Evolutionary conservation across 1,140 invertebrate species (phyloP), one percentile per base, ranked within the genome.

Genomic region (Danaus melanippus): DNA sequence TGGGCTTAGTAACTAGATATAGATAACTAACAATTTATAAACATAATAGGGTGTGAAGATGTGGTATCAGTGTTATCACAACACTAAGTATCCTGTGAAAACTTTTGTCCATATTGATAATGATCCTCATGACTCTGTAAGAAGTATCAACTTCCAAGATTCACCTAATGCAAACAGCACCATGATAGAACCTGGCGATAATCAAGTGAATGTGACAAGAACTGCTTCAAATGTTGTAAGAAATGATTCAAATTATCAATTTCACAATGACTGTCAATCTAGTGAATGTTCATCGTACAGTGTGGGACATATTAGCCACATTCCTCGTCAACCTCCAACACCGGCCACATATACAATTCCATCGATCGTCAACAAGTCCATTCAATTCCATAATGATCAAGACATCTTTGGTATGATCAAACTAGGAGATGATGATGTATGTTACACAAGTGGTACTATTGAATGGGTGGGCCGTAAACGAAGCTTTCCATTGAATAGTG

Each of bases 401-500:
- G 66, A 72, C 52, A 53, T 86, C 32, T 86, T 78, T 76, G 84
- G 84, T 1, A 77, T 86, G 79, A 79, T 86, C 45, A 84, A 79
- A 66, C 61, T 86, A 12, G 72, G 69, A 50, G 70, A 80, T 41
- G 72, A 74, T 73, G 82, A 86, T 73, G 70, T 84, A 3, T 85
- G 82, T 61, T 86, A 86, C 53, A 86, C 80, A 2, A 85, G 76
- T 71, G 84, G 84, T 6, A 81, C 69, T 12, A 84, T 86, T 53
- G 82, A 86, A 58, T 86, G 84, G 84, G 84, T 86, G 8, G 81
- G 81, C 10, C 69, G 76, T 42, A 86, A 86, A 56, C 72, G 84
- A 62, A 77, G 67, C 56, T 86, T 74, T 58, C 83, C 83, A 46
- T 56, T 84, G 15, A 84, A 86, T 41, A 82, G 73, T 71, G 83